These are phyloP conservation scores for Gavialis gangeticus DNA, from an alignment of 2,113 vertebrate species.

Conservation along the genomic window DNA sequence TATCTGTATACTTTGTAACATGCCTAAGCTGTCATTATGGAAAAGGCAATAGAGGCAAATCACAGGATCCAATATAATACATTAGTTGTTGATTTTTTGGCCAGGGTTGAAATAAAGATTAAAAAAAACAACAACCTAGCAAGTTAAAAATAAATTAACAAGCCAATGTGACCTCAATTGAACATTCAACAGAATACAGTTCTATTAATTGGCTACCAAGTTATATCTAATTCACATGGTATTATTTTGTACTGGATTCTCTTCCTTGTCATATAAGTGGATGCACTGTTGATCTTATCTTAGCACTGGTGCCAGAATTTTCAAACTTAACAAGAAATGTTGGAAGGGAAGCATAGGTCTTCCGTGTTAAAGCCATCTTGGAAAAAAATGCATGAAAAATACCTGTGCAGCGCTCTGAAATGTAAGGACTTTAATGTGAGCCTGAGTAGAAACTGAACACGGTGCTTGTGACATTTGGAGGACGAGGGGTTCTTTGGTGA, in stretches of 20 bases:
- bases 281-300: conserved; percentile 43
- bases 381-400: conserved; percentile 51
- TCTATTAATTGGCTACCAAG: neutral
- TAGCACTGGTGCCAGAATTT: conserved; percentile 23
- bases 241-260: neutral
- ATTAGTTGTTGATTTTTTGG: conserved; percentile 35
- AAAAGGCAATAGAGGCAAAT: conserved; percentile 54
- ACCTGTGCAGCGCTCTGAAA: neutral
- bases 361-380: conserved; percentile 40
- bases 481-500: conserved; percentile 36
- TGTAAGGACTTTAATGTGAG: conserved; percentile 60
- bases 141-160: conserved; percentile 32
- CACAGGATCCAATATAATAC: neutral
- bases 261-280: neutral
- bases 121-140: neutral
- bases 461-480: conserved; percentile 46
- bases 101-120: conserved; percentile 3
- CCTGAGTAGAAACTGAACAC: conserved; percentile 58
- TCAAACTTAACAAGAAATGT: conserved; percentile 52
- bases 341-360: conserved; percentile 40
- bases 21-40: conserved; percentile 64
- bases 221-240: neutral
- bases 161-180: conserved; percentile 11
- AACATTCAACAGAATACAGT: neutral
- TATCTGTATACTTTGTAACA: conserved; percentile 44